phyloP scores from a whole-genome alignment of 2,888 invertebrate genomes.

The Cerceris ruficornis region DNA sequence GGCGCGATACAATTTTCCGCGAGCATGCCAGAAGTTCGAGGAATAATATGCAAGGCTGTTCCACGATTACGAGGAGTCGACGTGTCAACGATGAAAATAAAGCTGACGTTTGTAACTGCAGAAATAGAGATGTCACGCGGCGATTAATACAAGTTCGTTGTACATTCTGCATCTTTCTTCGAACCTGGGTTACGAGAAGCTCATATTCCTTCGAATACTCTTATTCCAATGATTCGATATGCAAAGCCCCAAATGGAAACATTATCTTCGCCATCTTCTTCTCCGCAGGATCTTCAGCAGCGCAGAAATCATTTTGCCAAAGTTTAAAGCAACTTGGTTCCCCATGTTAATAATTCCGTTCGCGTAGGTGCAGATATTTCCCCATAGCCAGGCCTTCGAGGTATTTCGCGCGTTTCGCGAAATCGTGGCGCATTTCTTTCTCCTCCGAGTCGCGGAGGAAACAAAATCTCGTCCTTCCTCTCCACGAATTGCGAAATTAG shows the following conservation, averaged over 20 bases:
- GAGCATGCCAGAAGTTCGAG: neutral
- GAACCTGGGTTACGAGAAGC: too few species aligned
- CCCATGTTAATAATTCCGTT: slow-evolving; percentile 24
- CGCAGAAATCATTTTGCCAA: too few species aligned
- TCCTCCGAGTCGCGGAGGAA: neutral
- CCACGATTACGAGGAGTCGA: neutral
- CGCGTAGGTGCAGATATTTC: slow-evolving; percentile 43
- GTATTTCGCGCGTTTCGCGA: slow-evolving; percentile 9
- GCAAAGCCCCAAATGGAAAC: too few species aligned
- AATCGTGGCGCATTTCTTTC: neutral
- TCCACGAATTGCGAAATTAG: slow-evolving; percentile 14
- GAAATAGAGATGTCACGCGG: slow-evolving; percentile 10
- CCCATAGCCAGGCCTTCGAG: slow-evolving; percentile 42
- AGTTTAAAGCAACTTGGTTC: neutral
- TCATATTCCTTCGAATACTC: too few species aligned
- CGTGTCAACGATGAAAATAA: slow-evolving; percentile 5
- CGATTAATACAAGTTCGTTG: slow-evolving; percentile 5
- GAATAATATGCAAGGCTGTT: neutral
- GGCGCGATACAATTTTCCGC: neutral
- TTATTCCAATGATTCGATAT: too few species aligned
- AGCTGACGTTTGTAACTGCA: slow-evolving; percentile 14
- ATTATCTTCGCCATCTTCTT: too few species aligned
- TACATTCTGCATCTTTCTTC: too few species aligned
- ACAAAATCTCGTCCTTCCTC: neutral
- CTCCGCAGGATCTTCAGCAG: too few species aligned